phyloP scores from a whole-genome alignment of 2,797 vertebrate genomes.

The Phoebastria nigripes region DNA sequence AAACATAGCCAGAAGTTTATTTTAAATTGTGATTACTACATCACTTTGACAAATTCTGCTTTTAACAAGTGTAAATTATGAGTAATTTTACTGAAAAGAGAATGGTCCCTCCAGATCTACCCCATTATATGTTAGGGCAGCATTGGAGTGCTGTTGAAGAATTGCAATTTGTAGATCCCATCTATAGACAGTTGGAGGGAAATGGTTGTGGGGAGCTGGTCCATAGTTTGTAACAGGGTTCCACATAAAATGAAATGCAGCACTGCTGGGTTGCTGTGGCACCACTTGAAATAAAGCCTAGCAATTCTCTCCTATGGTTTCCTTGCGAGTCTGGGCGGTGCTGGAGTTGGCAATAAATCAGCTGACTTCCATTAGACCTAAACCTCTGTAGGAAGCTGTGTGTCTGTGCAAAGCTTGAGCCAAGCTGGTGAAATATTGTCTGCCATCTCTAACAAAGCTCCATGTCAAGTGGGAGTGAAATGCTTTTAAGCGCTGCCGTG shows the following conservation, averaged over 20 bases:
- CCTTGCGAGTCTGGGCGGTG: neutral
- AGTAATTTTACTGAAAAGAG: neutral
- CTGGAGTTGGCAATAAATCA: neutral
- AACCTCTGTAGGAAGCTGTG: neutral
- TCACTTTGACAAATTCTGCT: neutral
- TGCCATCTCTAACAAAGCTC: neutral
- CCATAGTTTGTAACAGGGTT: constrained; percentile 31
- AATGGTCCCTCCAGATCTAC: neutral
- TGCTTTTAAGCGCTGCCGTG: neutral
- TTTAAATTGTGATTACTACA: neutral
- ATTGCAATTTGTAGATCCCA: neutral
- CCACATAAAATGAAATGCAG: neutral
- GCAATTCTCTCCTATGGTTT: neutral
- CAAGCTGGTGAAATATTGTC: neutral
- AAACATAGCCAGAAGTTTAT: neutral
- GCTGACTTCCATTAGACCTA: neutral
- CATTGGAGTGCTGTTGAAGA: neutral
- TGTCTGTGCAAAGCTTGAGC: neutral
- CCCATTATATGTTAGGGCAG: neutral
- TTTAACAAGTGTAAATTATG: neutral
- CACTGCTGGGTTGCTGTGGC: constrained; percentile 29
- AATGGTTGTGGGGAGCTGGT: neutral
- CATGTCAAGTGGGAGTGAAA: neutral
- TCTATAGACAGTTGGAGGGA: neutral
- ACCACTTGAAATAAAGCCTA: constrained; percentile 9